Conservation (phyloP, 2,797 vertebrate genomes). For the Eurystomus glaucurus region DNA sequence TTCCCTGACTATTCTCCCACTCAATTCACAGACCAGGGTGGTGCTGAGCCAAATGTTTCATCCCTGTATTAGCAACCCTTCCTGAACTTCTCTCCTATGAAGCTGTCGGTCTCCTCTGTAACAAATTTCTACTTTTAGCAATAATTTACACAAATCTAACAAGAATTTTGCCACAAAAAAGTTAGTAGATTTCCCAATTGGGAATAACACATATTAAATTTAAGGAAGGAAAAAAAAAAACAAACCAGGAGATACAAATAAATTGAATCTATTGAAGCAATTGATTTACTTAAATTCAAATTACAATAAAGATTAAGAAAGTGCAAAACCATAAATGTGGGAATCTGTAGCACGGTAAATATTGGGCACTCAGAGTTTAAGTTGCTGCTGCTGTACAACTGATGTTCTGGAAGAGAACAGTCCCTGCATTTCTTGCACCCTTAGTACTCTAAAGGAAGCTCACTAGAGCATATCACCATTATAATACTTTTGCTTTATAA, state of each 20-base stretch:
- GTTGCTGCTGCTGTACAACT: background rate
- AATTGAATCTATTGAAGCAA: background rate
- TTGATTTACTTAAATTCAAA: background rate
- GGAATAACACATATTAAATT: background rate
- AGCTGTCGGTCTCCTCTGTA: background rate
- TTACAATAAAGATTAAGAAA: background rate
- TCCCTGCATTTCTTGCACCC: background rate
- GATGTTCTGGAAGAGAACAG: background rate
- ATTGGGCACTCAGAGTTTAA: accelerated
- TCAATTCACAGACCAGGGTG: background rate
- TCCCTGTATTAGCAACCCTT: background rate
- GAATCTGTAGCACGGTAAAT: background rate
- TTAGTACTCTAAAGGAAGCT: background rate
- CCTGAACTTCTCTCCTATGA: background rate
- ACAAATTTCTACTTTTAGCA: background rate
- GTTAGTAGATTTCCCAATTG: background rate
- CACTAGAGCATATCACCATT: background rate
- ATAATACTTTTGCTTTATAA: background rate
- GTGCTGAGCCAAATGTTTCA: background rate
- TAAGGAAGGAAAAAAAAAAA: background rate
- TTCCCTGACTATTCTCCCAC: background rate
- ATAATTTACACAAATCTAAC: background rate
- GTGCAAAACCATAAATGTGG: background rate
- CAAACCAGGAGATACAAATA: background rate
- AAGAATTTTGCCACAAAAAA: background rate